phyloP scores from a whole-genome alignment of 2,113 vertebrate species.

The Leptocoma aspasia region DNA sequence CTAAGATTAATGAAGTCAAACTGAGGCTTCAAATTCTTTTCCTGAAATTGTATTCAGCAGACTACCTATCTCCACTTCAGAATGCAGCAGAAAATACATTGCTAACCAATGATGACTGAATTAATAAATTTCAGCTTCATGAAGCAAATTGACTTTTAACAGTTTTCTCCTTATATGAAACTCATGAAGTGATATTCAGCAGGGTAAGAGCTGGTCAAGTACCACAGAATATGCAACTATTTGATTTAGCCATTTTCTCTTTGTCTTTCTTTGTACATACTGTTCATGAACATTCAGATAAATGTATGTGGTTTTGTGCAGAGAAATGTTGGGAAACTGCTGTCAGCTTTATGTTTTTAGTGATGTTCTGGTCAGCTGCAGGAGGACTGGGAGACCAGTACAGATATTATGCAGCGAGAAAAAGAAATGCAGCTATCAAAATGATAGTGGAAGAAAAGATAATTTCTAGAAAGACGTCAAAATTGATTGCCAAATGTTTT shows the following conservation, averaged over 20 bases:
- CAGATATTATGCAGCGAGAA: neutral
- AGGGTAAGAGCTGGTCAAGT: conserved; percentile 61
- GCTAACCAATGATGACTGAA: neutral
- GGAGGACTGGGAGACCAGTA: neutral
- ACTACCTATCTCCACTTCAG: neutral
- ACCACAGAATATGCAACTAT: neutral
- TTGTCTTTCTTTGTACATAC: conserved; percentile 26
- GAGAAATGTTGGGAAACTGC: conserved; percentile 4
- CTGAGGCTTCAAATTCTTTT: neutral
- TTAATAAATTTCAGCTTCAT: conserved; percentile 5
- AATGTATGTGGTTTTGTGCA: conserved; percentile 30
- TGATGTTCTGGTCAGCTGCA: conserved; percentile 14
- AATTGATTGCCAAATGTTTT: neutral
- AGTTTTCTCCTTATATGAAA: conserved; percentile 18
- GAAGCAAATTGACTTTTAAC: neutral
- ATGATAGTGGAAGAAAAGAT: neutral
- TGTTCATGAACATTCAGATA: conserved; percentile 63
- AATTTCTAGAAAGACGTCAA: neutral
- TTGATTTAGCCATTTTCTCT: conserved; percentile 33
- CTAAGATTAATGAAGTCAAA: neutral
- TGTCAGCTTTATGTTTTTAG: conserved; percentile 4
- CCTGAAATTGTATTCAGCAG: conserved; percentile 6
- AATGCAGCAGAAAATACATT: conserved; percentile 1
- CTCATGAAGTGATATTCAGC: conserved; percentile 14
- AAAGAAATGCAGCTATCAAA: neutral